A percentile compares a stretch with the other conserved stretches of the same genome.
Evolutionary conservation across 2,888 invertebrate species (phyloP).

Genomic region (Spilarctia lutea): DNA sequence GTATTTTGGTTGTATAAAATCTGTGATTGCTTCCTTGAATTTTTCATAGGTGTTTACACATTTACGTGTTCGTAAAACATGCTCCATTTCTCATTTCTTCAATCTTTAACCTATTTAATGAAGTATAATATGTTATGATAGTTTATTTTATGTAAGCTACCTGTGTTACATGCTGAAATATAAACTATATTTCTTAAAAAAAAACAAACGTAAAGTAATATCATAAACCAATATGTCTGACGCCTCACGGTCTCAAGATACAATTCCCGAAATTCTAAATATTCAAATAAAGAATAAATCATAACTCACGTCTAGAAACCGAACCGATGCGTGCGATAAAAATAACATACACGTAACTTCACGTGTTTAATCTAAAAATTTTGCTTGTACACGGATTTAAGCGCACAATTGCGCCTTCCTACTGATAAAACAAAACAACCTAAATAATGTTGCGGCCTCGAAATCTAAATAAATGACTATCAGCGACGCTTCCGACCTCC

Average conservation of each 20-base stretch:
- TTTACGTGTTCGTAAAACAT: background rate
- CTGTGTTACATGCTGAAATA: background rate
- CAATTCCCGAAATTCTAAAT: conserved; percentile 15
- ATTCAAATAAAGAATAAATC: conserved; percentile 23
- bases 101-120: background rate
- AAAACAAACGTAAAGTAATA: background rate
- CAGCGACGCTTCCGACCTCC: conserved; percentile 83
- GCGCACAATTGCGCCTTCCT: conserved; percentile 81
- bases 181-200: background rate
- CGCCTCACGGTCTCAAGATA: conserved; percentile 17
- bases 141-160: background rate
- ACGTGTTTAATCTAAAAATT: conserved; percentile 64
- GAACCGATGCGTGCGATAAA: conserved; percentile 10
- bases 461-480: conserved; percentile 84
- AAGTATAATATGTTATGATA: background rate
- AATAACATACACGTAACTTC: conserved; percentile 25
- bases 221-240: conserved; percentile 3
- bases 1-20: background rate
- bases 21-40: background rate
- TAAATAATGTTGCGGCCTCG: conserved; percentile 83
- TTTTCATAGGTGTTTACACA: background rate
- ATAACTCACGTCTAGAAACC: conserved; percentile 17
- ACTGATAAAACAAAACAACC: conserved; percentile 86
- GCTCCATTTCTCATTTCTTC: background rate
- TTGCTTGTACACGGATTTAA: conserved; percentile 59